These are phyloP conservation scores for Athene noctua DNA, from an alignment of 2,113 vertebrate genomes.

Conservation along the genomic window DNA sequence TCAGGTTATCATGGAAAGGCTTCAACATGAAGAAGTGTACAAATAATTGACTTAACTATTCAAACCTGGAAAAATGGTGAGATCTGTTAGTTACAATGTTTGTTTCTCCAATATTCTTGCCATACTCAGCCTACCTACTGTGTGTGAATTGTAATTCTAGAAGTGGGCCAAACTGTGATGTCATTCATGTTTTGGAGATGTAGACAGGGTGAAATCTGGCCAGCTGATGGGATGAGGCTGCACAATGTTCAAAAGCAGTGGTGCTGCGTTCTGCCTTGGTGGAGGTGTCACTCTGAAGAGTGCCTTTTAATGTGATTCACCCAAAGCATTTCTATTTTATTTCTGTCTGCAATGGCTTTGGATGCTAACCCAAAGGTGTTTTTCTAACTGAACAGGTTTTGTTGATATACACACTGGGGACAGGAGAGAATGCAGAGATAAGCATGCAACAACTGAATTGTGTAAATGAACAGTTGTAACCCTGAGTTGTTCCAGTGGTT, in stretches of 20 bases:
- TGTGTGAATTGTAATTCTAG: neutral
- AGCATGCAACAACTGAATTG: neutral
- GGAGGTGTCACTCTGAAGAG: neutral
- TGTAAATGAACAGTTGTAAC: neutral
- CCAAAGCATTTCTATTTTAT: neutral
- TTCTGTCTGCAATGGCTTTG: neutral
- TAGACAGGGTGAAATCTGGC: neutral
- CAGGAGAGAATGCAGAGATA: neutral
- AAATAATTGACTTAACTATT: neutral
- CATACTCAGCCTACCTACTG: neutral
- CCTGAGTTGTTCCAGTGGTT: neutral
- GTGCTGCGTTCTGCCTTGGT: neutral
- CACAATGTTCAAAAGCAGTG: accelerated
- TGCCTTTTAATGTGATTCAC: neutral
- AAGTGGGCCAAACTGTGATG: neutral
- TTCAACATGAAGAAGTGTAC: neutral
- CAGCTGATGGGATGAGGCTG: neutral
- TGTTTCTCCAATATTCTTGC: neutral
- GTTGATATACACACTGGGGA: neutral
- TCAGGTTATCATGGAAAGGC: neutral
- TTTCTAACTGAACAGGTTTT: neutral
- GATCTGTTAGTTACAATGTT: neutral
- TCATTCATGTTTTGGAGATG: neutral
- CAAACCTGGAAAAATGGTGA: neutral
- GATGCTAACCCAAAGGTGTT: neutral